Percentiles rank a stretch among this genome's conserved stretches.
Evolutionary conservation across 2,797 vertebrate genomes (phyloP).

Genomic region (Spea hammondii): DNA sequence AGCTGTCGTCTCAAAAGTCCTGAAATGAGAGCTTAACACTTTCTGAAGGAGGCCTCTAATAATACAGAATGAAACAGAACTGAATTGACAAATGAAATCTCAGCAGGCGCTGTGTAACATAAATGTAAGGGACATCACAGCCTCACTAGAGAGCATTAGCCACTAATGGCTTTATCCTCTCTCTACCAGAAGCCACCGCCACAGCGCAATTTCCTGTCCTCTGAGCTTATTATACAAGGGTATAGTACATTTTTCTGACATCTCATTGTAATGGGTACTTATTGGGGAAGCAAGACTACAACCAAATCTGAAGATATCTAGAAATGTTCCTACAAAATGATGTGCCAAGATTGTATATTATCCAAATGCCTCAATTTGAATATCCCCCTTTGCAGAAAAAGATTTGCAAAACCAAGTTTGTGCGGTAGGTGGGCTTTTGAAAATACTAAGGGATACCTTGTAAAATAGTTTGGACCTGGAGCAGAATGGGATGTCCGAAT

Average conservation of each 20-base stretch:
- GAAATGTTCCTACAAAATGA: neutral
- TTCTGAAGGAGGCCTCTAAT: conserved; percentile 51
- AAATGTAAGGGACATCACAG: conserved; percentile 46
- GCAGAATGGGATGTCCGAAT: too few species aligned
- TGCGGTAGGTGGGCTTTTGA: too few species aligned
- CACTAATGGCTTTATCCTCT: conserved; percentile 51
- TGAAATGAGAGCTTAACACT: conserved; percentile 46
- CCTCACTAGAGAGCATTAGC: conserved; percentile 51
- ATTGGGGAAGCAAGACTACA: conserved; percentile 7
- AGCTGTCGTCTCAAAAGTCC: conserved; percentile 45
- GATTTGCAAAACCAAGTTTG: too few species aligned
- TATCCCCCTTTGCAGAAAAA: too few species aligned
- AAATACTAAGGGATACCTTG: too few species aligned
- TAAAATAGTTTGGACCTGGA: too few species aligned
- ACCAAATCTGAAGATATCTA: neutral
- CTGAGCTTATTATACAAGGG: conserved; percentile 36
- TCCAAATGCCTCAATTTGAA: too few species aligned
- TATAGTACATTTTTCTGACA: conserved; percentile 29
- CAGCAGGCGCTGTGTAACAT: conserved; percentile 35
- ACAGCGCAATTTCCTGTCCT: conserved; percentile 33
- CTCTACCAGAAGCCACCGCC: conserved; percentile 30
- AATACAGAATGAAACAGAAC: conserved; percentile 51
- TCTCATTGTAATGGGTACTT: conserved; percentile 34
- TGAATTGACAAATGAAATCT: conserved; percentile 40
- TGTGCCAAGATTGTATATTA: too few species aligned